Evolutionary conservation across 2,113 vertebrate species (phyloP), one percentile per base, ranked within the genome.

Genomic region (Sterrhoptilus dennistouni): DNA sequence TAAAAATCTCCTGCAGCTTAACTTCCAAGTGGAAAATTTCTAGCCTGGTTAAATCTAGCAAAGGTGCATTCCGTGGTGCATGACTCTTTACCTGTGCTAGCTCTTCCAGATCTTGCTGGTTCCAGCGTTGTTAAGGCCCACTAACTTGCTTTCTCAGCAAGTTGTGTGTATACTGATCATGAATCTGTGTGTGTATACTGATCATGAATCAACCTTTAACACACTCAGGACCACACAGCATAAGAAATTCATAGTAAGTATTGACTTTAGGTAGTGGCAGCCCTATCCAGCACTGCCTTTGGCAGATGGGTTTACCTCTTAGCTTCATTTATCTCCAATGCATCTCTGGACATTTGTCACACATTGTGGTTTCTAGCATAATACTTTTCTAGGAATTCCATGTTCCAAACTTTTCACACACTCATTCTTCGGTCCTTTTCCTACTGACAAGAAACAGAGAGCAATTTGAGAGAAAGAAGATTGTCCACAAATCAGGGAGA

Each of bases 121-220:
- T 57, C 23, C 31, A 44, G 60, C 22, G 18, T 31, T 27, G 11
- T 23, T 59, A 25, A 56, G 31, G 18, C 27, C 57, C 42, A 44
- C 53, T 70, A 33, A 61, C 31, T 61, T 57, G 29, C 17, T 70
- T 66, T 66, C 57, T 49, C 8, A 13, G 35, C n/a, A n/a, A n/a
- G n/a, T n/a, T n/a, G n/a, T n/a, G 29, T 24, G 21, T 56, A 6
- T 57, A 47, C 22, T 22, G 25, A n/a, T 23, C 0, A 0, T 21
- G 22, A n/a, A 15, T 24, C 49, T n/a, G n/a, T n/a, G n/a, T n/a
- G 29, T 24, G 21, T 56, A 6, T 57, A 47, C 22, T 22, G 25
- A n/a, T 23, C 0, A 0, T 21, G 22, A n/a, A 15, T 24, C 49
- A 54, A 28, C 11, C 4, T 76, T 61, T 38, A 54, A 57, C 18